phyloP scores from a whole-genome alignment of 1,140 invertebrate species.

The Philopotamus ludificatus region DNA sequence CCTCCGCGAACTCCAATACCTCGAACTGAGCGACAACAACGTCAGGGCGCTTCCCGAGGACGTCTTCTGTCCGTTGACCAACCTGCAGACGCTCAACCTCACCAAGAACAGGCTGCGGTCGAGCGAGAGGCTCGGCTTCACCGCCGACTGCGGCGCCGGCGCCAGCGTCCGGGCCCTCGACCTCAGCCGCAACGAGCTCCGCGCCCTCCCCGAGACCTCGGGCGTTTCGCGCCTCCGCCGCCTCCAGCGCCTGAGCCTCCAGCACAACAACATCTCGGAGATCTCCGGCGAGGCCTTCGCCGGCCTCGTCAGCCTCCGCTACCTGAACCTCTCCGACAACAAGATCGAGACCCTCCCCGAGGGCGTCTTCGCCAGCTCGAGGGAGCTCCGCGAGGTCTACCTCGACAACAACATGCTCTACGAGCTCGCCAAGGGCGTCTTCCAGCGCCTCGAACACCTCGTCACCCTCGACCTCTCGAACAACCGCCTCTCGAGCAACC shows the following conservation, averaged over 20 bases:
- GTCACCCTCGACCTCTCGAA: conserved; percentile 82
- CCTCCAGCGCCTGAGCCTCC: conserved; percentile 73
- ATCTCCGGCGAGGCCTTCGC: conserved; percentile 74
- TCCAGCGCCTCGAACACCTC: conserved; percentile 79
- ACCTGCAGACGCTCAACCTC: conserved; percentile 79
- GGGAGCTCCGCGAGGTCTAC: conserved; percentile 79
- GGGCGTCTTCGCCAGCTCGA: conserved; percentile 72
- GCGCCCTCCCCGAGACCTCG: conserved; percentile 67
- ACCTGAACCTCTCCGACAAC: conserved; percentile 84
- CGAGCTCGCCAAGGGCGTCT: conserved; percentile 76
- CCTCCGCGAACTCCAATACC: conserved; percentile 71
- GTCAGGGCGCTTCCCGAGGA: conserved; percentile 72
- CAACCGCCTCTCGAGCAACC: conserved; percentile 81
- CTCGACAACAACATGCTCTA: conserved; percentile 78
- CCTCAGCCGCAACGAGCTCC: conserved; percentile 75
- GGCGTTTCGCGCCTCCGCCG: conserved; percentile 70
- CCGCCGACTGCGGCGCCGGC: conserved; percentile 58
- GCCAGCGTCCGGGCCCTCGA: conserved; percentile 70
- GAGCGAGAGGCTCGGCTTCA: conserved; percentile 70
- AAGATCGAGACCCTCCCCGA: conserved; percentile 73
- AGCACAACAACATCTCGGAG: conserved; percentile 81
- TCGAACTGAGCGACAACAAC: conserved; percentile 82
- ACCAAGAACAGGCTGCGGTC: conserved; percentile 76
- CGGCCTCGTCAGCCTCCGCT: conserved; percentile 70
- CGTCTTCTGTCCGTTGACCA: conserved; percentile 73